Percentiles rank a stretch among this genome's conserved stretches.
phyloP scores from a whole-genome alignment of 1,140 invertebrate species.

The Drosophila navojoa region DNA sequence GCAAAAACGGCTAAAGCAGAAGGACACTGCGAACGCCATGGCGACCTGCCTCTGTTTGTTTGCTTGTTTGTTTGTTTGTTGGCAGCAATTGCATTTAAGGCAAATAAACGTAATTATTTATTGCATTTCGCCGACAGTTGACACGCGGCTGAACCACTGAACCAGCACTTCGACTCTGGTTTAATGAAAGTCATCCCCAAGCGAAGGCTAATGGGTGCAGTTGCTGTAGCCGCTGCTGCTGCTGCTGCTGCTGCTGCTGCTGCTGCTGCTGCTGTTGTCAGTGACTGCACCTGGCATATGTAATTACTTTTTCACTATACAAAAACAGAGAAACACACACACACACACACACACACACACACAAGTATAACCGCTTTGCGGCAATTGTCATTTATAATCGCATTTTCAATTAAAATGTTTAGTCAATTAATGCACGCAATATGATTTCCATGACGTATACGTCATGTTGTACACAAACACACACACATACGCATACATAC shows the following conservation, averaged over 20 bases:
- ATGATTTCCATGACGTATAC: constrained; percentile 57
- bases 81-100: constrained; percentile 75
- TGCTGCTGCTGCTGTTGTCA: not conserved
- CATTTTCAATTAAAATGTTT: constrained; percentile 78
- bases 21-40: not conserved
- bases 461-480: constrained; percentile 46
- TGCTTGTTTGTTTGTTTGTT: constrained; percentile 71
- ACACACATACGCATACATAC: constrained; percentile 14
- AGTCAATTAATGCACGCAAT: constrained; percentile 69
- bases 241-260: not conserved
- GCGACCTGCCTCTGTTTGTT: constrained; percentile 35
- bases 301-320: constrained; percentile 61
- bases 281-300: constrained; percentile 51
- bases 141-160: constrained; percentile 21
- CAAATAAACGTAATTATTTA: constrained; percentile 81
- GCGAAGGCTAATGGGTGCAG: constrained; percentile 22
- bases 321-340: constrained; percentile 10
- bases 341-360: not conserved
- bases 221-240: not conserved
- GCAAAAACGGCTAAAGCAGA: constrained; percentile 39
- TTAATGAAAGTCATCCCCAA: constrained; percentile 42
- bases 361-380: not conserved
- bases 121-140: constrained; percentile 66
- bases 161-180: constrained; percentile 15
- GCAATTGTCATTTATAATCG: constrained; percentile 67